Evolutionary conservation across 35 echinoderm and acorn worm species (phyloP), one percentile per base, ranked within the genome.

Genomic region (Patiria miniata): DNA sequence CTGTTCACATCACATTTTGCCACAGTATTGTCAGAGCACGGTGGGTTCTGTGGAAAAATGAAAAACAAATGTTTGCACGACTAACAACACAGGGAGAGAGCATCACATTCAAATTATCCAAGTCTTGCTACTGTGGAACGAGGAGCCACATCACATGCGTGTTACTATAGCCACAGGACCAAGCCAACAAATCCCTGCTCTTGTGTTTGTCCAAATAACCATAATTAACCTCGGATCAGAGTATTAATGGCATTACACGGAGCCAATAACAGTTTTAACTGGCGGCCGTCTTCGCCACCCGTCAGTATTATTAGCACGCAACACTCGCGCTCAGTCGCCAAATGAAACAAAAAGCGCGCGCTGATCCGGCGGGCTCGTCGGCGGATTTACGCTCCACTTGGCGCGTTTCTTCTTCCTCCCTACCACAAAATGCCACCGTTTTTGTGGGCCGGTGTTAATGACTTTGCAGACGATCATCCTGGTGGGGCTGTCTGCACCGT

Each of bases 201-300:
- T 73, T 73, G 65, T 73, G 65, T 73, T 73, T 73, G 65, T 73
- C 65, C 65, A 73, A 73, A 73, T 73, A 73, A 73, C 65, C 65
- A 73, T 73, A 73, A 73, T 73, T 22, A 73, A 73, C 65, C 65
- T 73, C 19, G 34, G 65, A 73, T 73, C 34, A 23, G 34, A 73
- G 65, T 73, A 73, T 73, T 73, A 32, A 73, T 73, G 34, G 34
- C 26, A 73, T 73, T 73, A 73, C 65, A 73, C 8, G 15, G 65
- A 73, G 34, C 65, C 65, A 73, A 73, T 73, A 73, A 73, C 65
- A 73, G 65, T 73, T 73, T 73, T 73, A 73, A 73, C 65, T 73
- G 65, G 65, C 65, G 65, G 29, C 65, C 65, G 65, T 47, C 42
- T 23, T 10, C 14, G 65, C 65, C 65, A 73, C 26, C 65, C 42